Conservation (phyloP, 2,888 invertebrate genomes). For the Macroteleia sp. region DNA sequence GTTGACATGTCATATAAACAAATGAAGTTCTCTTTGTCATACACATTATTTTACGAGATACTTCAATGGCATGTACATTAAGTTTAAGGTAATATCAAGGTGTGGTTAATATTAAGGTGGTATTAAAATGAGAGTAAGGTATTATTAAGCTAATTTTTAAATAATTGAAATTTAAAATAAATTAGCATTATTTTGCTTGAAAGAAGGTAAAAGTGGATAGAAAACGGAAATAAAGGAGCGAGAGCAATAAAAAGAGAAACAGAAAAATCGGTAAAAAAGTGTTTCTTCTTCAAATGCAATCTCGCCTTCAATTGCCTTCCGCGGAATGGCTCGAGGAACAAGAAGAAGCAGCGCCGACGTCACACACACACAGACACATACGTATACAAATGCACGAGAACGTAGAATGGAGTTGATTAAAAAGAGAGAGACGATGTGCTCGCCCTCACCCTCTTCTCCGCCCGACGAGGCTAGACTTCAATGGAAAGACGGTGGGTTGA, state of each 20-base stretch:
- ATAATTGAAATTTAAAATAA: no score
- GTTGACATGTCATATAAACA: no score
- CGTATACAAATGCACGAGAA: neutral
- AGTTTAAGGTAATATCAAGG: no score
- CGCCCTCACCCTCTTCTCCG: conserved; percentile 6
- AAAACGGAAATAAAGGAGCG: conserved; percentile 50
- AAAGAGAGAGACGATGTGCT: conserved; percentile 37
- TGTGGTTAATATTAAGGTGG: no score
- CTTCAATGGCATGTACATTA: no score
- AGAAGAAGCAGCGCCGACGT: conserved; percentile 40
- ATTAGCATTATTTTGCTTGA: neutral
- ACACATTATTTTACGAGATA: no score
- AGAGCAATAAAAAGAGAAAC: conserved; percentile 36
- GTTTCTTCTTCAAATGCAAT: conserved; percentile 70
- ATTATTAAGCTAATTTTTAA: no score
- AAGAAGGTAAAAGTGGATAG: conserved; percentile 47
- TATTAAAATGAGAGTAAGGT: no score
- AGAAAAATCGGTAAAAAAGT: conserved; percentile 62
- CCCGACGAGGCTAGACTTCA: conserved; percentile 45
- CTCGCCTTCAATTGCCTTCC: conserved; percentile 71
- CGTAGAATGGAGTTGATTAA: conserved; percentile 42
- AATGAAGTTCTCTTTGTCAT: no score
- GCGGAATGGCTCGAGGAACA: conserved; percentile 58
- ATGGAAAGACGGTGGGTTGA: conserved; percentile 53
- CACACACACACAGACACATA: conserved; percentile 9